Conservation (phyloP, 2,888 invertebrate genomes). For the Lasioglossum zephyrum region DNA sequence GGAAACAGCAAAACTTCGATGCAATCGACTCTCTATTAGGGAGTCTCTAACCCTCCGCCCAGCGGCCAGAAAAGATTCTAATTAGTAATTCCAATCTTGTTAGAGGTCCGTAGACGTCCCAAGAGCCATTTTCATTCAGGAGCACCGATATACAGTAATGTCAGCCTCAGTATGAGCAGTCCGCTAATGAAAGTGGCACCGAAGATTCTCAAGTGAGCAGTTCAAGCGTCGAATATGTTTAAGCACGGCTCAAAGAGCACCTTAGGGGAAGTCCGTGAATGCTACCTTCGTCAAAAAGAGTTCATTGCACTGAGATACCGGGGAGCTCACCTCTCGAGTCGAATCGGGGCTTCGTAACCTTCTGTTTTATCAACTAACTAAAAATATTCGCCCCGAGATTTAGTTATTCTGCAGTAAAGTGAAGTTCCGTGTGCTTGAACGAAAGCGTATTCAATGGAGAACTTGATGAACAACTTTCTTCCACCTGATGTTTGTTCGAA, state of each 20-base stretch:
- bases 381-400: not conserved
- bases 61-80: not conserved
- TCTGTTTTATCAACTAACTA: not conserved
- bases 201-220: slow-evolving; percentile 22
- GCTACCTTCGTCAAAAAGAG: not conserved
- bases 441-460: not conserved
- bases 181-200: slow-evolving; percentile 1
- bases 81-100: slow-evolving; percentile 12
- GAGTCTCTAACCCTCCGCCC: not conserved
- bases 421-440: not conserved
- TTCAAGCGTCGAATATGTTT: slow-evolving; percentile 23
- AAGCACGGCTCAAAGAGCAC: slow-evolving; percentile 18
- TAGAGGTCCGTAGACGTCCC: not conserved
- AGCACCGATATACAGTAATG: not conserved
- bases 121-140: not conserved
- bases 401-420: not conserved
- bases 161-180: not conserved
- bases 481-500: not conserved
- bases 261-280: not conserved
- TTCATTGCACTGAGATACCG: not conserved
- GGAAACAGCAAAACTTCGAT: not conserved
- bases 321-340: no score
- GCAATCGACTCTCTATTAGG: not conserved
- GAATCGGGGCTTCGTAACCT: not conserved
- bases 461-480: not conserved